phyloP scores from a whole-genome alignment of 2,888 invertebrate species.

The Meandrusa payeni region DNA sequence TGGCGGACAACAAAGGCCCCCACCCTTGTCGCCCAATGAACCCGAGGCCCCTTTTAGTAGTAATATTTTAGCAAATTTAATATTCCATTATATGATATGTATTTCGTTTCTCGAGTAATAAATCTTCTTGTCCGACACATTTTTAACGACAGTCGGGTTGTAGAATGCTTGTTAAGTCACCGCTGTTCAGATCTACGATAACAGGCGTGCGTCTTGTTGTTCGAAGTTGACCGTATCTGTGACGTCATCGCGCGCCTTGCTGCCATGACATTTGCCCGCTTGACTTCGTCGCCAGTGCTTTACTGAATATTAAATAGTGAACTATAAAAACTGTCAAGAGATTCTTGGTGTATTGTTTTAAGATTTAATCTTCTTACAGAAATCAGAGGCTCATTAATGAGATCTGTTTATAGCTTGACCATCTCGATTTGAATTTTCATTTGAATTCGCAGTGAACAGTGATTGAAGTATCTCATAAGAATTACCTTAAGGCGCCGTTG shows the following conservation, averaged over 20 bases:
- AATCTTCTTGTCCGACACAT: slow-evolving; percentile 8
- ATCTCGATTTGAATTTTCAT: no score
- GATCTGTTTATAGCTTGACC: no score
- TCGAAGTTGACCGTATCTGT: slow-evolving; percentile 18
- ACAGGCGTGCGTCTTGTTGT: slow-evolving; percentile 11
- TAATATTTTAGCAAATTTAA: no score
- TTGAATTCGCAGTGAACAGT: no score
- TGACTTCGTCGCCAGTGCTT: slow-evolving; percentile 23
- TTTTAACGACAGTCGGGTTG: slow-evolving; percentile 17
- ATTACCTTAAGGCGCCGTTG: no score
- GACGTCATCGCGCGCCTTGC: slow-evolving; percentile 29
- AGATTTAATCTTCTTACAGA: slow-evolving; percentile 30
- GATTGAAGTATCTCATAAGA: no score
- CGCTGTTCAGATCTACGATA: slow-evolving; percentile 16
- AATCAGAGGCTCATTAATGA: no score
- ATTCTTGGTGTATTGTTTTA: slow-evolving; percentile 32
- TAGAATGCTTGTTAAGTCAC: slow-evolving; percentile 15
- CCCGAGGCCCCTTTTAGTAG: no score
- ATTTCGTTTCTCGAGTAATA: slow-evolving; percentile 1
- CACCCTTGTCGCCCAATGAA: no score
- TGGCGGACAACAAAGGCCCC: no score
- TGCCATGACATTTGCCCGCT: slow-evolving; percentile 30
- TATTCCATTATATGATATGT: no score
- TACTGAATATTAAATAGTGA: slow-evolving; percentile 30
- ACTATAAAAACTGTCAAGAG: slow-evolving; percentile 31